Percentiles rank a stretch among this genome's conserved stretches.
phyloP scores from a whole-genome alignment of 2,113 vertebrate genomes.

The Rhipidura dahli region DNA sequence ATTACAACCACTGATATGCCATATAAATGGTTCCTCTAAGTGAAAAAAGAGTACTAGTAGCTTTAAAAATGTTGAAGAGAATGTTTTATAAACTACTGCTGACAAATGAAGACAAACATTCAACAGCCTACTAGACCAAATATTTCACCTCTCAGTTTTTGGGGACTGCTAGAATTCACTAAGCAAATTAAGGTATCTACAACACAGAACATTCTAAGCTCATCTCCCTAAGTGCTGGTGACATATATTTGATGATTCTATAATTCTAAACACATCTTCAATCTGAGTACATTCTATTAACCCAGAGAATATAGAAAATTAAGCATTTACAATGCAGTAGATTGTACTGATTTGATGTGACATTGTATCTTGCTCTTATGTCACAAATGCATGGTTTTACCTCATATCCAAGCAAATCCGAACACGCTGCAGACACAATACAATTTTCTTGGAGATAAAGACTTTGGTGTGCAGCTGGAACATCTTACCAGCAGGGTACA shows the following conservation, averaged over 20 bases:
- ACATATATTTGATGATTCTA: not conserved
- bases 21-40: not conserved
- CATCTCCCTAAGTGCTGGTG: accelerated
- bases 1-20: not conserved
- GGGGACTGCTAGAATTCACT: not conserved
- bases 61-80: not conserved
- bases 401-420: not conserved
- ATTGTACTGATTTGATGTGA: not conserved
- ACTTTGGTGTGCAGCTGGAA: not conserved
- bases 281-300: not conserved
- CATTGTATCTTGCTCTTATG: not conserved
- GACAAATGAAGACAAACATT: not conserved
- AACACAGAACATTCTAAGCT: not conserved
- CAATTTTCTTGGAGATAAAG: not conserved
- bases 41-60: not conserved
- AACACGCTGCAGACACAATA: not conserved
- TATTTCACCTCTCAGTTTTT: not conserved
- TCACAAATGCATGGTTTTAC: not conserved
- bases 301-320: not conserved
- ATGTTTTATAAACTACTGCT: not conserved
- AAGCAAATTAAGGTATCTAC: not conserved
- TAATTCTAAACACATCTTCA: not conserved
- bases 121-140: not conserved
- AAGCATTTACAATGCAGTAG: not conserved
- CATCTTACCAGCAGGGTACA: not conserved